Evolutionary conservation across 2,797 vertebrate genomes (phyloP).

Genomic region (Siniperca undulata): DNA sequence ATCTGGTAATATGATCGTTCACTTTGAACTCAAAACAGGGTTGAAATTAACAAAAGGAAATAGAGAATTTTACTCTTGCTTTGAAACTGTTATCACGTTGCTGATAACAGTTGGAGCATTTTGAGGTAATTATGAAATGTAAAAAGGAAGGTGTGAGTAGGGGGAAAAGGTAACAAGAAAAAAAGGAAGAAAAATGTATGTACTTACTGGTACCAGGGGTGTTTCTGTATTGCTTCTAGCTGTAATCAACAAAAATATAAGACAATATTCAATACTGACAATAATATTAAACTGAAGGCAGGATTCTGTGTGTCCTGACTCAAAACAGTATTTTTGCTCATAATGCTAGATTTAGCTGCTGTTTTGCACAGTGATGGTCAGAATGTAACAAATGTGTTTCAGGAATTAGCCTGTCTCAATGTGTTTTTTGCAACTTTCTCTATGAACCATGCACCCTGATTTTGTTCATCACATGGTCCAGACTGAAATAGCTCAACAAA

Average conservation of each 20-base stretch:
- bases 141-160: background rate
- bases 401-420: background rate
- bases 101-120: background rate
- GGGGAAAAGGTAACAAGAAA: background rate
- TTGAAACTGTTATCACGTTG: background rate
- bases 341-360: background rate
- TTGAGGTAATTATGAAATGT: background rate
- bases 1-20: background rate
- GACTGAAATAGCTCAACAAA: background rate
- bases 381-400: background rate
- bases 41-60: background rate
- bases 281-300: no score
- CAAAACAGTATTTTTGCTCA: background rate
- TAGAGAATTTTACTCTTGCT: background rate
- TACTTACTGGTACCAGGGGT: slow-evolving; percentile 95
- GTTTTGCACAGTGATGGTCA: background rate
- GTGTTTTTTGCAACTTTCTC: background rate
- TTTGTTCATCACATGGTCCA: background rate
- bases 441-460: background rate
- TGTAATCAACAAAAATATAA: slow-evolving; percentile 66
- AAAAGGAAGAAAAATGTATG: background rate
- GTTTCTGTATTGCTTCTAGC: slow-evolving; percentile 95
- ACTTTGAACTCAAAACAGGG: background rate
- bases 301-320: background rate
- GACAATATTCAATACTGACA: background rate